Evolutionary conservation across 2,888 invertebrate genomes (phyloP), one percentile per base, ranked within the genome.

Genomic region (Ctena decussata): DNA sequence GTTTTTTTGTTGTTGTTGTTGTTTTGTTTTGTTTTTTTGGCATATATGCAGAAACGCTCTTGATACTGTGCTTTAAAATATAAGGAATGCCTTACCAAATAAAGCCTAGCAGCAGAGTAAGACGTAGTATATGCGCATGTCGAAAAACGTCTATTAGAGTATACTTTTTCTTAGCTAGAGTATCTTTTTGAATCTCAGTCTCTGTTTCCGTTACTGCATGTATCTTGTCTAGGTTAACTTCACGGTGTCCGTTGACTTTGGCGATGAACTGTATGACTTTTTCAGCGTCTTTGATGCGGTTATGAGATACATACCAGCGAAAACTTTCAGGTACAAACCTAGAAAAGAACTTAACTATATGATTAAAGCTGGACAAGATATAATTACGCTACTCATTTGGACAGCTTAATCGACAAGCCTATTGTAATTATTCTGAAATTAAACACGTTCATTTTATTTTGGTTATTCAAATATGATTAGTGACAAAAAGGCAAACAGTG

Each of bases 301-400:
- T 74, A 53, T 85, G 86, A 6, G 79, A 74, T 0, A 90, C 85
- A 30, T 89, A 81, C 90, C 91, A 92, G 18, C 91, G 83, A 46
- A 89, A 89, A 80, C 92, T 92, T 69, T 92, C 92, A 0, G 90
- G 90, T 6, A 92, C 82, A 72, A 90, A 82, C 85, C 92, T 92
- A 57, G n/a, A n/a, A n/a, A n/a, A n/a, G n/a, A n/a, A n/a, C n/a
- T n/a, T n/a, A n/a, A n/a, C n/a, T n/a, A n/a, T n/a, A n/a, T n/a
- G n/a, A n/a, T n/a, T n/a, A n/a, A n/a, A n/a, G n/a, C n/a, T n/a
- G n/a, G n/a, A n/a, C n/a, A n/a, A n/a, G n/a, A n/a, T n/a, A n/a
- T n/a, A n/a, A n/a, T n/a, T n/a, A n/a, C n/a, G n/a, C n/a, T n/a
- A n/a, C n/a, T n/a, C n/a, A n/a, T n/a, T n/a, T n/a, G n/a, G n/a